Percentiles rank a stretch among this genome's conserved stretches.
Evolutionary conservation across 2,888 invertebrate species (phyloP).

Genomic region (Augochlorella aurata): DNA sequence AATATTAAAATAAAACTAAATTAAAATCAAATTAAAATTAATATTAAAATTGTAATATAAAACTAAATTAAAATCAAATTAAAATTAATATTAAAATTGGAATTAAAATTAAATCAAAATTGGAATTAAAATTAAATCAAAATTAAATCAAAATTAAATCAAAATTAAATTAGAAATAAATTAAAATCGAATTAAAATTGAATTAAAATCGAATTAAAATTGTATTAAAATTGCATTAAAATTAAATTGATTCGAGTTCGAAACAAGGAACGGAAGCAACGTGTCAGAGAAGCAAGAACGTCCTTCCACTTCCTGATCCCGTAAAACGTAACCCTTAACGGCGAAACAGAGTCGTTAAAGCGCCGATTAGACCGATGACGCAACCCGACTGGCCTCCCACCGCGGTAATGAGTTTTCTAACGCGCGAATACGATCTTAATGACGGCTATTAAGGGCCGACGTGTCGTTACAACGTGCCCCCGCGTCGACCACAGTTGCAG

Average conservation of each 20-base stretch:
- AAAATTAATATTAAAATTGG: background rate
- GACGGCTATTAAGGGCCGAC: conserved; percentile 14
- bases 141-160: too few species aligned
- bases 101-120: too few species aligned
- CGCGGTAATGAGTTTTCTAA: conserved; percentile 27
- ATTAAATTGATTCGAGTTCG: too few species aligned
- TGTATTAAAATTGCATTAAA: too few species aligned
- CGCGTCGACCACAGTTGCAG: background rate
- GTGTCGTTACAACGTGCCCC: conserved; percentile 2
- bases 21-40: background rate
- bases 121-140: too few species aligned
- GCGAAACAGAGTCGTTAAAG: conserved; percentile 5
- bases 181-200: background rate
- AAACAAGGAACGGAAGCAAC: too few species aligned
- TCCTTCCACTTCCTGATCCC: background rate
- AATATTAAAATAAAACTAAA: background rate
- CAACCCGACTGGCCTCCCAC: background rate
- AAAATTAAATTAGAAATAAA: background rate
- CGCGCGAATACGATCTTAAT: conserved; percentile 22
- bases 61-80: background rate
- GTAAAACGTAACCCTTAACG: conserved; percentile 6
- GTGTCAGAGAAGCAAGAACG: too few species aligned
- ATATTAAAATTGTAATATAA: background rate
- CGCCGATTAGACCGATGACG: background rate
- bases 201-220: background rate